Percentiles rank a stretch among this genome's conserved stretches.
Conservation (phyloP, 2,113 vertebrate genomes). For the Odontophorus gujanensis region DNA sequence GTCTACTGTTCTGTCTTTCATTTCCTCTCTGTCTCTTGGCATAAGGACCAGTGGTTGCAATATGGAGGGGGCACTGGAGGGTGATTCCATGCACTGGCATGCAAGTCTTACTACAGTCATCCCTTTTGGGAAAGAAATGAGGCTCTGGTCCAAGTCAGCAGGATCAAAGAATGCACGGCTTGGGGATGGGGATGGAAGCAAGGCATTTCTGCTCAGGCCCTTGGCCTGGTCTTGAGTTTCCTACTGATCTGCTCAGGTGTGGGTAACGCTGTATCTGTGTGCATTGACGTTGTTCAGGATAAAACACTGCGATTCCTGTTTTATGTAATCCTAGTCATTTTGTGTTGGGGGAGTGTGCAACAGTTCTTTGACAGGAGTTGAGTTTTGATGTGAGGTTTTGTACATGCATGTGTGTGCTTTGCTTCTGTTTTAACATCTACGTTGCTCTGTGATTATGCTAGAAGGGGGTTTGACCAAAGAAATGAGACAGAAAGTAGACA, state of each 20-base stretch:
- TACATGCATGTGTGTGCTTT: background rate
- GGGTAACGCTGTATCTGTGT: background rate
- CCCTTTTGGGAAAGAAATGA: background rate
- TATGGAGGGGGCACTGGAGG: background rate
- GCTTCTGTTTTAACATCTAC: background rate
- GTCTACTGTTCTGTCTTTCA: background rate
- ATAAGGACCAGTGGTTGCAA: background rate
- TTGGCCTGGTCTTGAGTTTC: background rate
- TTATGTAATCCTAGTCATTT: background rate
- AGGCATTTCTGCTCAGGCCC: background rate
- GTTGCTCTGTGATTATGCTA: background rate
- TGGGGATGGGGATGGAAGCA: background rate
- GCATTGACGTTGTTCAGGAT: background rate
- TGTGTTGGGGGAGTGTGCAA: fast-evolving
- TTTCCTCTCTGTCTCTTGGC: background rate
- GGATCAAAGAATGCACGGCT: background rate
- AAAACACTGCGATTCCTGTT: background rate
- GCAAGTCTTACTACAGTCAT: background rate
- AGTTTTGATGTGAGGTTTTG: background rate
- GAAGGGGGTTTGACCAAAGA: background rate
- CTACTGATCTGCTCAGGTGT: background rate
- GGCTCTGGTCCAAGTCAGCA: fast-evolving
- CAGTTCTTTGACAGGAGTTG: background rate
- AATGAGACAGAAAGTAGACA: background rate
- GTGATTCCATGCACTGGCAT: background rate